Evolutionary conservation across 2,113 vertebrate genomes (phyloP).

Genomic region (Lycocorax pyrrhopterus): DNA sequence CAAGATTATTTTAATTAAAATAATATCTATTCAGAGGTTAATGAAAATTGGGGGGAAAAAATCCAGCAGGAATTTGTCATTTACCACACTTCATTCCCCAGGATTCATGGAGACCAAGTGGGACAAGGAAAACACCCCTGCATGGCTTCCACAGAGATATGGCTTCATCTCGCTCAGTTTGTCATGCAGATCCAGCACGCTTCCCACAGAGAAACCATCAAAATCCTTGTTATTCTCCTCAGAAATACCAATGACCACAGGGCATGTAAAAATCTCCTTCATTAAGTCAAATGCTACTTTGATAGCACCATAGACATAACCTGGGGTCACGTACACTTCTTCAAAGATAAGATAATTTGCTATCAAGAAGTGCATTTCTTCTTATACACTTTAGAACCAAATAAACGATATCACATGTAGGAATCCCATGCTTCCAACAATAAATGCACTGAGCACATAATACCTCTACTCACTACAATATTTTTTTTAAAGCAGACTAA

Average conservation of each 20-base stretch:
- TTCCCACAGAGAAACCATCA: not conserved
- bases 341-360: not conserved
- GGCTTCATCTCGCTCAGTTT: not conserved
- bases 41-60: constrained; percentile 7
- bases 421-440: not conserved
- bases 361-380: not conserved
- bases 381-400: not conserved
- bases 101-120: not conserved
- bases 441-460: not conserved
- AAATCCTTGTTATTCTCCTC: not conserved
- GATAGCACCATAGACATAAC: not conserved
- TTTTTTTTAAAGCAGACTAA: not conserved
- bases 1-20: constrained; percentile 50
- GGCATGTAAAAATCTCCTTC: not conserved
- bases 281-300: not conserved
- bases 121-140: not conserved
- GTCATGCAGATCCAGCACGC: not conserved
- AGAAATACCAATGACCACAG: not conserved
- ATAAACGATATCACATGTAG: not conserved
- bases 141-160: accelerated
- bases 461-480: not conserved
- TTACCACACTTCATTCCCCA: not conserved
- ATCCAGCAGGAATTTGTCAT: not conserved
- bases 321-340: not conserved
- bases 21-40: constrained; percentile 27